Base-by-base conservation (phyloP, 1,140 invertebrate genomes). In the Drosophila fuyamai region DNA sequence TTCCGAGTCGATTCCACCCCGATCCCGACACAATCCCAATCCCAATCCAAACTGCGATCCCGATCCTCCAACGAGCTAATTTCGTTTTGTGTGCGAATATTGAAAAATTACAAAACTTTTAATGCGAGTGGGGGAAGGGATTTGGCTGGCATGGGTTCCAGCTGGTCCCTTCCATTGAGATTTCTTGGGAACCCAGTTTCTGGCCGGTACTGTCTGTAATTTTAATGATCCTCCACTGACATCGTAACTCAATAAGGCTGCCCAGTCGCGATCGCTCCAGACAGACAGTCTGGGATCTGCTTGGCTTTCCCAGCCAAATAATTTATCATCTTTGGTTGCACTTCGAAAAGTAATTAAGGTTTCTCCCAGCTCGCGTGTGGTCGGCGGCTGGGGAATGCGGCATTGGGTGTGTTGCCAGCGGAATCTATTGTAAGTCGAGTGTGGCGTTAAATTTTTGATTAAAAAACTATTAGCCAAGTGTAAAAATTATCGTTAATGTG, bases 391-490 rank as follows among this genome's bases (percentile, higher is more conserved):
- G 65, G 51, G 50, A 23, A 56, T 68, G 14, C 23, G 62, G 32
- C 41, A 40, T 48, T 18, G 63, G 65, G 65, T 67, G 66, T 46
- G 66, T 68, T 53, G 50, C 65, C 65, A 36, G 44, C 36, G 10
- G 50, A 71, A 62, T 41, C 83, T 74, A 88, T 86, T 88, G 83
- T 83, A 77, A 77, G 67, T 71, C 62, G 76, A 66, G 60, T 82
- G 66, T 77, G 74, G 85, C 84, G 85, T 89, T 73, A 89, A 89
- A 89, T 89, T 89, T 88, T 90, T 60, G 82, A 89, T 89, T 62
- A 89, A 89, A 90, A 84, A 84, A 84, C 84, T 90, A 89, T 89
- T 89, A 90, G 85, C 81, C 62, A 89, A 89, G 84, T 89, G 85
- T 84, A 67, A 81, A 89, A 76, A 51, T 61, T 57, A 89, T 84